Percentiles rank a stretch among this genome's conserved stretches.
These are phyloP conservation scores for Chaetorhynchus papuensis DNA, from an alignment of 2,113 vertebrate genomes.

Conservation along the genomic window DNA sequence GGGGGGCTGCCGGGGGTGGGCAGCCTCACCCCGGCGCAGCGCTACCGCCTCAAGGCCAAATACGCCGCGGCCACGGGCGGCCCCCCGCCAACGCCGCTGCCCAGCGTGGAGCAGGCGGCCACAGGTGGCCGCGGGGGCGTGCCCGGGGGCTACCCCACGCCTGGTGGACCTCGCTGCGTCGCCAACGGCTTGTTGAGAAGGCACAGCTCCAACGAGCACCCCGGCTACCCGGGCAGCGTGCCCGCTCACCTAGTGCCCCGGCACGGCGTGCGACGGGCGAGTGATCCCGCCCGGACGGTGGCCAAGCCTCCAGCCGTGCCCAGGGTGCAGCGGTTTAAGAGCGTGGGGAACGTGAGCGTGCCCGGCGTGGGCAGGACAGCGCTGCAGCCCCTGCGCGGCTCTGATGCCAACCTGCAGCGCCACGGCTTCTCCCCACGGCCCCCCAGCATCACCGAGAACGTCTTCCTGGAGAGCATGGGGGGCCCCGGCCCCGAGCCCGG, in stretches of 20 bases:
- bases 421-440: conserved; percentile 88
- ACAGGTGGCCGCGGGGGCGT: background rate
- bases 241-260: conserved; percentile 76
- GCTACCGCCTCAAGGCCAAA: conserved; percentile 89
- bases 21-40: conserved; percentile 85
- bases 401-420: conserved; percentile 73
- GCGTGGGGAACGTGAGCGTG: conserved; percentile 76
- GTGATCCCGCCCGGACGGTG: conserved; percentile 81
- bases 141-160: conserved; percentile 68
- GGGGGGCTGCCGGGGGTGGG: conserved; percentile 78
- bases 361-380: conserved; percentile 67
- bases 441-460: conserved; percentile 89
- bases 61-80: conserved; percentile 88
- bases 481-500: conserved; percentile 47
- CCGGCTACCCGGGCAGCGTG: conserved; percentile 74
- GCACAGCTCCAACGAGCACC: conserved; percentile 76
- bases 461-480: conserved; percentile 76
- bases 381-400: conserved; percentile 69
- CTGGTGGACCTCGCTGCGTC: conserved; percentile 67
- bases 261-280: conserved; percentile 78
- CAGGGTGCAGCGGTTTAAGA: conserved; percentile 87
- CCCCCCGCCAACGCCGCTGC: conserved; percentile 84
- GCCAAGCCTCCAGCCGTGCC: conserved; percentile 72
- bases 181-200: conserved; percentile 70
- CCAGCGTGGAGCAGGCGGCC: conserved; percentile 70